phyloP scores from a whole-genome alignment of 2,797 vertebrate genomes.

The Gymnoscopelus braueri region DNA sequence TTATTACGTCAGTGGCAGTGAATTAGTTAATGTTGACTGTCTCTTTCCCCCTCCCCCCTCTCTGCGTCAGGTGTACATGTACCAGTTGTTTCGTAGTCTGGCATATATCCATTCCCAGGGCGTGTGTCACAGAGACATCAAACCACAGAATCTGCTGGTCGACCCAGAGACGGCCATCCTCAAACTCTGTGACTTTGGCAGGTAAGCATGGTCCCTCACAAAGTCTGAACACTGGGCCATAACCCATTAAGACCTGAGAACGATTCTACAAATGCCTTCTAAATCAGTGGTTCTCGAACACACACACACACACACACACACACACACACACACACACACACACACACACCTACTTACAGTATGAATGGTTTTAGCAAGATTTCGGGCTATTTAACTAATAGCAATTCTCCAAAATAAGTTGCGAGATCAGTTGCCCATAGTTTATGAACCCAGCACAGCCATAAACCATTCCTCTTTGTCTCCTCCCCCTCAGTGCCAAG shows the following conservation, averaged over 20 bases:
- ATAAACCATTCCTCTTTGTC: background rate
- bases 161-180: slow-evolving; percentile 94
- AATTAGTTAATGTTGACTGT: too few species aligned
- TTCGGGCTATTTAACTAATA: too few species aligned
- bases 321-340: too few species aligned
- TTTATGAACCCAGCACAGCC: too few species aligned
- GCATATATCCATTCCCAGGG: slow-evolving; percentile 98
- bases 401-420: too few species aligned
- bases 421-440: background rate
- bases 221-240: background rate
- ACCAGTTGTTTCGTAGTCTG: slow-evolving; percentile 94
- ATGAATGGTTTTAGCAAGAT: too few species aligned
- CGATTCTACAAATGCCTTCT: too few species aligned
- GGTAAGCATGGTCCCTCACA: slow-evolving; percentile 75
- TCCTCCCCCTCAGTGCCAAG: slow-evolving; percentile 84
- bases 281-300: too few species aligned
- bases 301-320: too few species aligned
- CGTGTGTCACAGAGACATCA: slow-evolving; percentile 95
- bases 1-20: too few species aligned
- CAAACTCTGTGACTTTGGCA: slow-evolving; percentile 96
- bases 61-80: slow-evolving; percentile 88
- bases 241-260: background rate
- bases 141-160: slow-evolving; percentile 95
- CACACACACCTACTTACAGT: too few species aligned
- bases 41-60: too few species aligned